Conservation (phyloP, 1,140 invertebrate genomes). For the Tetragnatha versicolor region DNA sequence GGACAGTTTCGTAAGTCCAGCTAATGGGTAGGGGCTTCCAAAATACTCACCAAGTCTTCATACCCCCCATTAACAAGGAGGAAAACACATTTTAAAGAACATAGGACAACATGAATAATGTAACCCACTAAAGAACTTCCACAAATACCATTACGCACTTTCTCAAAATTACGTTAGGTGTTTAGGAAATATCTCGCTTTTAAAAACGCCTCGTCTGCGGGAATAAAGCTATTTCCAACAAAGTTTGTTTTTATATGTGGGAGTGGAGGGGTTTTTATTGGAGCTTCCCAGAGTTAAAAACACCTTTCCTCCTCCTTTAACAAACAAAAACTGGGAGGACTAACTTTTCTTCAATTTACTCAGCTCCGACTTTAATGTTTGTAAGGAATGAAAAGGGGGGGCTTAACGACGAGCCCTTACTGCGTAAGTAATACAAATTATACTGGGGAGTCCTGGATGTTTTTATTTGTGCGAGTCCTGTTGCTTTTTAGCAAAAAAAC, state of each 20-base stretch:
- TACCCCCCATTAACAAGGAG: no score
- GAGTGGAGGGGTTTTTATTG: conserved; percentile 17
- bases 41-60: no score
- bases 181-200: conserved; percentile 9
- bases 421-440: conserved; percentile 33
- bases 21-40: no score
- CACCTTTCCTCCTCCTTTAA: neutral
- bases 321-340: neutral
- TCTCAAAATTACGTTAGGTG: conserved; percentile 4
- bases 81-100: no score
- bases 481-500: no score
- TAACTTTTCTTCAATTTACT: conserved; percentile 18
- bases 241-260: conserved; percentile 10
- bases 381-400: conserved; percentile 13
- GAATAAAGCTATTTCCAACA: conserved; percentile 19
- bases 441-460: neutral
- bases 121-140: no score
- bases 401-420: neutral
- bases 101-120: no score
- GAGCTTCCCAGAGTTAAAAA: neutral
- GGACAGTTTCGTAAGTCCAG: no score
- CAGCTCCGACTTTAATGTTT: conserved; percentile 15
- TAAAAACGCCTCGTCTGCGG: neutral
- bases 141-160: conserved; percentile 11
- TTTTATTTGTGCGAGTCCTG: neutral